phyloP scores from a whole-genome alignment of 2,888 invertebrate species.

The Gymnosoma rotundatum region DNA sequence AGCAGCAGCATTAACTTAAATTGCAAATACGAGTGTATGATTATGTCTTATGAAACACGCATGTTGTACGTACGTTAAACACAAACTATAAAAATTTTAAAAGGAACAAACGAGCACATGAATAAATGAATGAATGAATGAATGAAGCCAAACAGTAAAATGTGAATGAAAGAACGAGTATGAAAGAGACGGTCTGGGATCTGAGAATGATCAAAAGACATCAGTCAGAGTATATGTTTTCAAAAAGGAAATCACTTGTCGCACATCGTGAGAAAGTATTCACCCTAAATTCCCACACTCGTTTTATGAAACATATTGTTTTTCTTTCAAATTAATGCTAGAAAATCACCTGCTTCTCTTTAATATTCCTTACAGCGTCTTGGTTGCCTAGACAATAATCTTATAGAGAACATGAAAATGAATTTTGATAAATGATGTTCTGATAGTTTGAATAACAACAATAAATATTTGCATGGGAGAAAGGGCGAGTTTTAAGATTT shows the following conservation, averaged over 20 bases:
- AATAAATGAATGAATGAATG: slow-evolving; percentile 49
- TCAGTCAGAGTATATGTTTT: slow-evolving; percentile 52
- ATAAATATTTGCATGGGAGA: slow-evolving; percentile 39
- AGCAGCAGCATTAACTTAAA: slow-evolving; percentile 58
- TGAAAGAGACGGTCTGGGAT: slow-evolving; percentile 53
- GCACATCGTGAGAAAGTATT: slow-evolving; percentile 82
- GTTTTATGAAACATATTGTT: slow-evolving; percentile 56
- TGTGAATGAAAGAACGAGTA: slow-evolving; percentile 34
- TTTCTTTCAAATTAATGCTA: slow-evolving; percentile 47
- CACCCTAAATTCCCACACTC: slow-evolving; percentile 82
- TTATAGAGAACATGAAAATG: slow-evolving; percentile 26
- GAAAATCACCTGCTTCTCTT: slow-evolving; percentile 67
- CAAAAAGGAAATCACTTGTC: slow-evolving; percentile 72
- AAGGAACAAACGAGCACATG: slow-evolving; percentile 45
- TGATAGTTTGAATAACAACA: slow-evolving; percentile 13
- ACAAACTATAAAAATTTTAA: slow-evolving; percentile 50
- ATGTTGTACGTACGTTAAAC: slow-evolving; percentile 61
- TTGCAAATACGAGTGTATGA: slow-evolving; percentile 46
- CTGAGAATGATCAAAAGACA: slow-evolving; percentile 64
- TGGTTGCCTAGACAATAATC: slow-evolving; percentile 46
- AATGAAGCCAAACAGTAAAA: slow-evolving; percentile 19
- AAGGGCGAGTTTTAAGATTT: background rate
- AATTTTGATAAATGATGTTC: slow-evolving; percentile 33
- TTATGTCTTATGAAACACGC: slow-evolving; percentile 66
- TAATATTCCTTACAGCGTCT: slow-evolving; percentile 17